Conservation (phyloP, 1,140 invertebrate genomes). For the Drosophila arawakana region DNA sequence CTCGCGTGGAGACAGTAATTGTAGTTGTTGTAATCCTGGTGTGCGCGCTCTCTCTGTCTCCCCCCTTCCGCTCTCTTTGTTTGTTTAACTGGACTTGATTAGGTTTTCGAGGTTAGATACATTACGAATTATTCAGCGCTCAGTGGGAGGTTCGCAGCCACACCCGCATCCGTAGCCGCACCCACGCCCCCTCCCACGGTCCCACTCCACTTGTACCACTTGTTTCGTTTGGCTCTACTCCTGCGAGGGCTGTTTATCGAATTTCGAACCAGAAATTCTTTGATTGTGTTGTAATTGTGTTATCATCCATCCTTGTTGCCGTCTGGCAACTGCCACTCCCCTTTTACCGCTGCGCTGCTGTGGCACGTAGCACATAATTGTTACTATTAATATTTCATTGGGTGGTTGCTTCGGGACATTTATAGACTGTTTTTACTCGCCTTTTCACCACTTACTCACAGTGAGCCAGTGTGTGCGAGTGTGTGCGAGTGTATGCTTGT, state of each 20-base stretch:
- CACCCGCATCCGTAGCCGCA: background rate
- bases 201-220: slow-evolving; percentile 43
- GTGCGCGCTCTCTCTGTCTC: slow-evolving; percentile 6
- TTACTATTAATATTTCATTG: slow-evolving; percentile 80
- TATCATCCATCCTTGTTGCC: slow-evolving; percentile 51
- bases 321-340: slow-evolving; percentile 27
- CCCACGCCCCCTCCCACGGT: background rate
- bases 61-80: slow-evolving; percentile 28
- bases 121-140: slow-evolving; percentile 75
- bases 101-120: slow-evolving; percentile 79
- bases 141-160: slow-evolving; percentile 29
- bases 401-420: slow-evolving; percentile 64
- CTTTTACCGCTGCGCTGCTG: slow-evolving; percentile 11
- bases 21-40: slow-evolving; percentile 50
- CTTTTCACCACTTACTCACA: background rate
- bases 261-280: slow-evolving; percentile 54
- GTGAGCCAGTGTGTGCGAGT: background rate
- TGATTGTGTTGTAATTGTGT: slow-evolving; percentile 77
- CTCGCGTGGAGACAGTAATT: slow-evolving; percentile 47
- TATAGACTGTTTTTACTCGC: slow-evolving; percentile 56
- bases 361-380: slow-evolving; percentile 74
- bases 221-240: slow-evolving; percentile 38
- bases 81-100: slow-evolving; percentile 80
- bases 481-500: slow-evolving; percentile 2
- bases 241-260: slow-evolving; percentile 53